These are phyloP conservation scores for Acanthurus leucopareius DNA, from an alignment of 2,797 vertebrate species.

Conservation along the genomic window DNA sequence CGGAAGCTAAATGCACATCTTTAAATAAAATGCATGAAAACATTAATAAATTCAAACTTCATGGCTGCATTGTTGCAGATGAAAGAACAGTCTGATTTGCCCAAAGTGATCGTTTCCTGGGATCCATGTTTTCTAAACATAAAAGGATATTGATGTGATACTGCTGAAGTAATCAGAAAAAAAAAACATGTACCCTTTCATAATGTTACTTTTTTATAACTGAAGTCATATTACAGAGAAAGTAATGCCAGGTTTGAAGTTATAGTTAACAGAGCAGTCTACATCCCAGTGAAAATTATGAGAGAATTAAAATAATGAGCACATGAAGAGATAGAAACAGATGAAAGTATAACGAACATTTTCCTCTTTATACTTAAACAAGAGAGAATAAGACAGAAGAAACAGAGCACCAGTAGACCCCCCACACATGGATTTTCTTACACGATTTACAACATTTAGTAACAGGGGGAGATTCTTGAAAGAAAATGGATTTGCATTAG, in stretches of 20 bases:
- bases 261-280: background rate
- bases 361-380: conserved; percentile 14
- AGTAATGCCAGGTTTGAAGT: background rate
- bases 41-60: background rate
- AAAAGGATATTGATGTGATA: background rate
- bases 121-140: background rate
- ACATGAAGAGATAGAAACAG: conserved; percentile 16
- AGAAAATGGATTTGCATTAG: conserved; percentile 61
- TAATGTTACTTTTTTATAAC: conserved; percentile 2
- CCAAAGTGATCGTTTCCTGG: background rate
- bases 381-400: conserved; percentile 1
- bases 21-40: background rate
- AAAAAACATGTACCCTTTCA: background rate
- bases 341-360: conserved; percentile 19
- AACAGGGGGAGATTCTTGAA: conserved; percentile 44
- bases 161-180: background rate
- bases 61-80: background rate
- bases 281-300: conserved; percentile 9
- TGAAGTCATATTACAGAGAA: conserved; percentile 8
- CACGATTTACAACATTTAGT: conserved; percentile 57
- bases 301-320: conserved; percentile 31
- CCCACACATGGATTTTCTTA: conserved; percentile 29
- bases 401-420: conserved; percentile 6
- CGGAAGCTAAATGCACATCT: background rate
- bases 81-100: background rate